Evolutionary conservation across 2,888 invertebrate species (phyloP).

Genomic region (Drosophila sordidapex): DNA sequence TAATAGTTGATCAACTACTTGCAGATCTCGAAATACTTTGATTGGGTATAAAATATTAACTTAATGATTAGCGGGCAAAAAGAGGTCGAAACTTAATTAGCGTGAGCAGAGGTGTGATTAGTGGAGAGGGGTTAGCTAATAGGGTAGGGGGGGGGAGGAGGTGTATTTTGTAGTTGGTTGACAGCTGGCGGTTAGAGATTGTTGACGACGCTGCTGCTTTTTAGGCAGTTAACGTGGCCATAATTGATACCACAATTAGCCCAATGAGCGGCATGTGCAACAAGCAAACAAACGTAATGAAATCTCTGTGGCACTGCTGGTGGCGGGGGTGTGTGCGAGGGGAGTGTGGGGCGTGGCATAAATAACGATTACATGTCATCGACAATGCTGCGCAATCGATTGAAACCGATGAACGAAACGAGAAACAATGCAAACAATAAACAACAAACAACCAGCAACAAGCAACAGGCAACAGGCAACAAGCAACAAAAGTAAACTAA

Average conservation of each 20-base stretch:
- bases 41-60: neutral
- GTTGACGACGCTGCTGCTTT: slow-evolving; percentile 7
- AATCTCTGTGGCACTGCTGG: slow-evolving; percentile 29
- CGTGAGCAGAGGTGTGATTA: neutral
- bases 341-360: slow-evolving; percentile 46
- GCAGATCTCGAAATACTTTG: neutral
- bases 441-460: slow-evolving; percentile 4
- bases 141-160: neutral
- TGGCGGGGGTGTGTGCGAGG: neutral
- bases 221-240: slow-evolving; percentile 53
- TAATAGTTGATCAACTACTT: neutral
- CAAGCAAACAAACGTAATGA: slow-evolving; percentile 47
- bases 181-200: slow-evolving; percentile 18
- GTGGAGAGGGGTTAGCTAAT: neutral
- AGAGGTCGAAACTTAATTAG: slow-evolving; percentile 21
- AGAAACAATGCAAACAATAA: slow-evolving; percentile 27
- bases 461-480: slow-evolving; percentile 12
- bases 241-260: slow-evolving; percentile 74
- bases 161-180: slow-evolving; percentile 27
- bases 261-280: slow-evolving; percentile 51
- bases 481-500: slow-evolving; percentile 47
- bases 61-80: slow-evolving; percentile 12
- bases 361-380: slow-evolving; percentile 62
- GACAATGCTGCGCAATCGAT: slow-evolving; percentile 59
- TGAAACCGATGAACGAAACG: slow-evolving; percentile 23